Evolutionary conservation across 2,888 invertebrate species (phyloP).

Genomic region (Boloria euphrosyne): DNA sequence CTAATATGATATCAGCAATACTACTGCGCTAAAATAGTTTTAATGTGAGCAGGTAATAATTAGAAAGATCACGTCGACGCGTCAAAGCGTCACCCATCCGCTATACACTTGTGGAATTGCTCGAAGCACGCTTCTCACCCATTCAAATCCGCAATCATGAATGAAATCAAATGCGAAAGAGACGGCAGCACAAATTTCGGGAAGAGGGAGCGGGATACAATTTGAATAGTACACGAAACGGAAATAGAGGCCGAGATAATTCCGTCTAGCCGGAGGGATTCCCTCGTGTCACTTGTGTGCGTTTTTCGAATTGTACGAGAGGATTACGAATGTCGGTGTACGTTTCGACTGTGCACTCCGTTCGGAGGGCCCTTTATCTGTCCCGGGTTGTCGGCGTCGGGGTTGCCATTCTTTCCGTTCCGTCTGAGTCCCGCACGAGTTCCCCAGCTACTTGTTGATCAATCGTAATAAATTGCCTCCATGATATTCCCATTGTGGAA

Average conservation of each 20-base stretch:
- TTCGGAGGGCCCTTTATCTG: conserved; percentile 64
- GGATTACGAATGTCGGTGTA: conserved; percentile 73
- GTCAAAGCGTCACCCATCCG: conserved; percentile 54
- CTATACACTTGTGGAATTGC: conserved; percentile 57
- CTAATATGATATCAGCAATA: no score
- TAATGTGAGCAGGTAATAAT: not conserved
- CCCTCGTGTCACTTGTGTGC: conserved; percentile 82
- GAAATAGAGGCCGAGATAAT: conserved; percentile 81
- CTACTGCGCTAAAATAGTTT: not conserved
- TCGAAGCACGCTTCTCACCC: conserved; percentile 61
- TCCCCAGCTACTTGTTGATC: conserved; percentile 81
- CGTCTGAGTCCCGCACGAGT: conserved; percentile 56
- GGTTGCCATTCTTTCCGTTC: conserved; percentile 69
- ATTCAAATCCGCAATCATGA: conserved; percentile 79
- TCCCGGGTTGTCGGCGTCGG: conserved; percentile 48
- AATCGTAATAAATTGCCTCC: conserved; percentile 81
- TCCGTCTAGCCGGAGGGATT: conserved; percentile 82
- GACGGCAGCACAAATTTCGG: conserved; percentile 51
- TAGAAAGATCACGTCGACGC: conserved; percentile 41
- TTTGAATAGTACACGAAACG: conserved; percentile 81
- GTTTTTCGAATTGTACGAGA: conserved; percentile 74
- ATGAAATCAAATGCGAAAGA: conserved; percentile 78
- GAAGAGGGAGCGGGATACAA: conserved; percentile 65
- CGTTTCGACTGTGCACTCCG: conserved; percentile 57
- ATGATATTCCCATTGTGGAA: conserved; percentile 80